Base-by-base conservation (phyloP, 2,113 vertebrate genomes). In the Neolamprologus kungweensis region DNA sequence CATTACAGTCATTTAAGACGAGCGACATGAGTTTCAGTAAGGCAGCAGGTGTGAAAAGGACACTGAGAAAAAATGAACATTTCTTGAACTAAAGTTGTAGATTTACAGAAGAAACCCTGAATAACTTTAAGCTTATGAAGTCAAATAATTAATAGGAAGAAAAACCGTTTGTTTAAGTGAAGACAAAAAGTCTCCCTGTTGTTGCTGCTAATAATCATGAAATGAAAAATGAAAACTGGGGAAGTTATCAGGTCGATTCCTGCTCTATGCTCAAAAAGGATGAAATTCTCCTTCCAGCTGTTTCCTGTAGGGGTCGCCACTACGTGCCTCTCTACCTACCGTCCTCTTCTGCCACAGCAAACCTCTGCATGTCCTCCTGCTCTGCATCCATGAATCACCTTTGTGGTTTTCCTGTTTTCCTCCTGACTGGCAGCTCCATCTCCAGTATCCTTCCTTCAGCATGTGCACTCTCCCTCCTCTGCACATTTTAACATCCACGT, bases 241-340 rank as follows among this genome's bases (percentile, higher is more conserved):
- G 13, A 73, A 26, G 23, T 26, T 11, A 17, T 28, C 42, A 47
- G 40, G 21, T 16, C 0, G 40, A 28, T 19, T 75, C 26, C 40
- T 11, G 9, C 40, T 19, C 23, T 2, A 28, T 45, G 40, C 23
- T 3, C 21, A 11, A 28, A 28, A 47, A 28, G 8, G 1, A 75
- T 47, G 14, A 47, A 47, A 47, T 47, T 75, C 13, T 47, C 0
- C 40, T 47, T 75, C 71, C 9, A 28, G 71, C 14, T 47, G 23
- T 28, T 75, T 47, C 71, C 42, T 75, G 42, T 47, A 47, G 71
- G 40, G 9, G 23, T 19, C 68, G 14, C 21, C 68, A 19, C 40
- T 10, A 1, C 21, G 5, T 45, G 37, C 65, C 21, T 16, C 21
- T 16, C 68, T 1, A 28, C 9, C 33, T 0, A 19, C 0, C 0